Conservation (phyloP, 2,888 invertebrate genomes). For the Leptura quadrifasciata region DNA sequence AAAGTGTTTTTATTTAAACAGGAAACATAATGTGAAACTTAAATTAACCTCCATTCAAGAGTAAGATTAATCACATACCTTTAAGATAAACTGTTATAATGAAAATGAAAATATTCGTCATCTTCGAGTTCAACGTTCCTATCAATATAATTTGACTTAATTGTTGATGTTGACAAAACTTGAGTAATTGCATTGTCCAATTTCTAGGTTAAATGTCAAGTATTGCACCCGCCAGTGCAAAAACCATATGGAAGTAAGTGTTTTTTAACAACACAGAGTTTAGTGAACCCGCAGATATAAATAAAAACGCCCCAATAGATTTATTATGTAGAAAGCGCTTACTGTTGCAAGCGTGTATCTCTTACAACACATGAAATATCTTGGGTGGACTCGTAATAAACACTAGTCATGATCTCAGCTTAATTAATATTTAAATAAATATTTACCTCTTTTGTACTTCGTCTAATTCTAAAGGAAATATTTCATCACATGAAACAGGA, state of each 20-base stretch:
- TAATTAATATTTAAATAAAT: slow-evolving; percentile 17
- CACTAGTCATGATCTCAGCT: slow-evolving; percentile 7
- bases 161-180: slow-evolving; percentile 36
- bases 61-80: not conserved
- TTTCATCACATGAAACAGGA: not conserved
- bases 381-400: slow-evolving; percentile 39
- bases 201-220: slow-evolving; percentile 62
- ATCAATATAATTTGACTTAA: slow-evolving; percentile 26
- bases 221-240: slow-evolving; percentile 56
- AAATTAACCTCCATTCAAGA: not conserved
- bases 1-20: no score
- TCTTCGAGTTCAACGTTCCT: slow-evolving; percentile 38
- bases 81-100: slow-evolving; percentile 6
- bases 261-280: slow-evolving; percentile 55
- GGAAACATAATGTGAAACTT: no score
- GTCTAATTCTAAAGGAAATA: not conserved
- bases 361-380: slow-evolving; percentile 44
- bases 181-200: slow-evolving; percentile 56
- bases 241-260: slow-evolving; percentile 45
- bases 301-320: slow-evolving; percentile 65
- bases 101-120: slow-evolving; percentile 19
- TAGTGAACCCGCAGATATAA: slow-evolving; percentile 64
- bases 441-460: slow-evolving; percentile 2
- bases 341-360: slow-evolving; percentile 41
- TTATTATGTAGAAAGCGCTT: slow-evolving; percentile 65